phyloP scores from a whole-genome alignment of 2,797 vertebrate genomes.

The Squalus acanthias region DNA sequence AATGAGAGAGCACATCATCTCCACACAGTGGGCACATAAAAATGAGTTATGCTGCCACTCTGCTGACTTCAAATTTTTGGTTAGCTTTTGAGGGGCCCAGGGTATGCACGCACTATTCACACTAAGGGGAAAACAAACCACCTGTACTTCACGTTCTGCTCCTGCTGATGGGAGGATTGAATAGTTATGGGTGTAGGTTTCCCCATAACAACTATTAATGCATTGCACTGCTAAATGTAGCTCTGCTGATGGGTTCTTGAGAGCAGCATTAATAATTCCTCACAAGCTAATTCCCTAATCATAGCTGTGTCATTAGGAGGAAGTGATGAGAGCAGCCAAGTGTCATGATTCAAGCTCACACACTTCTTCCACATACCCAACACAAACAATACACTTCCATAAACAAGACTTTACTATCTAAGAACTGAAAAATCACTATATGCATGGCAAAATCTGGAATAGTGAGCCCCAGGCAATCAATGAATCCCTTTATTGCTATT shows the following conservation, averaged over 20 bases:
- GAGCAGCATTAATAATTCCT: slow-evolving; percentile 23
- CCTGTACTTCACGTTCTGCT: neutral
- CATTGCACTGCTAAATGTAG: neutral
- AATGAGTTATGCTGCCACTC: too few species aligned
- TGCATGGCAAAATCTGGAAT: neutral
- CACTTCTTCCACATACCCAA: neutral
- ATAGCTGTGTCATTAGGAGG: neutral
- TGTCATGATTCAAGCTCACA: neutral
- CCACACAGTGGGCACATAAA: neutral
- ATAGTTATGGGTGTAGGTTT: neutral
- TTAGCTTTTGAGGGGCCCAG: neutral
- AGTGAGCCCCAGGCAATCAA: neutral
- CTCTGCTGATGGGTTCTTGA: neutral
- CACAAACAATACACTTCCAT: neutral
- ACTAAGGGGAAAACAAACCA: neutral
- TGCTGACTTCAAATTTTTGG: neutral
- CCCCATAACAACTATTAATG: neutral
- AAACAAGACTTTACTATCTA: neutral
- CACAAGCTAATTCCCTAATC: slow-evolving; percentile 10
- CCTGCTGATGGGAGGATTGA: neutral
- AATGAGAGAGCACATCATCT: neutral
- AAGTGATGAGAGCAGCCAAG: neutral
- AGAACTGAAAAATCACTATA: neutral
- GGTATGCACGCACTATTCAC: neutral
- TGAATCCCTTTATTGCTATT: neutral